phyloP scores from a whole-genome alignment of 2,113 vertebrate species.

The Theristicus caerulescens region DNA sequence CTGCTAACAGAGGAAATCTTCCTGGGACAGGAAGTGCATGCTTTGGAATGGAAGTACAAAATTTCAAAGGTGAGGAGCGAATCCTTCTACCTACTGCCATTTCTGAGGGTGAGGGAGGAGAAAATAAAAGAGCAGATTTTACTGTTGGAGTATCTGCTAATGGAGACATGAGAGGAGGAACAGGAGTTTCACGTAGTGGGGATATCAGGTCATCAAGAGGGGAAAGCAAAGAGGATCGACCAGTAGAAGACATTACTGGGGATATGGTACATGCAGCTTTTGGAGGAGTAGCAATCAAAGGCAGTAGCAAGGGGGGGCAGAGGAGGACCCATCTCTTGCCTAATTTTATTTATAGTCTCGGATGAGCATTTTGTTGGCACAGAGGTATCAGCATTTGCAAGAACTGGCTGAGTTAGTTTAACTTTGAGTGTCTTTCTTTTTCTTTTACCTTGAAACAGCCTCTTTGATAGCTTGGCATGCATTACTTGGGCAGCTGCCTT shows the following conservation, averaged over 20 bases:
- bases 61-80: slow-evolving; percentile 88
- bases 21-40: slow-evolving; percentile 93
- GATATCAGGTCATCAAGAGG: slow-evolving; percentile 71
- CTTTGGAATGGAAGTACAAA: slow-evolving; percentile 94
- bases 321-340: slow-evolving; percentile 87
- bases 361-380: slow-evolving; percentile 43
- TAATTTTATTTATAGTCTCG: slow-evolving; percentile 77
- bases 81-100: slow-evolving; percentile 55
- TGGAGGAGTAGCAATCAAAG: slow-evolving; percentile 84
- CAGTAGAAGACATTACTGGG: slow-evolving; percentile 67
- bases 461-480: neutral
- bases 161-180: slow-evolving; percentile 61
- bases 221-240: slow-evolving; percentile 75
- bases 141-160: slow-evolving; percentile 22
- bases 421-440: neutral
- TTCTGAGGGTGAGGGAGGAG: slow-evolving; percentile 75
- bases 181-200: slow-evolving; percentile 54
- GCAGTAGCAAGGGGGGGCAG: slow-evolving; percentile 86
- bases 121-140: slow-evolving; percentile 63
- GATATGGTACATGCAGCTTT: slow-evolving; percentile 64
- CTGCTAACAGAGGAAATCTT: slow-evolving; percentile 79
- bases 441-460: neutral
- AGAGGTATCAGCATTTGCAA: slow-evolving; percentile 55
- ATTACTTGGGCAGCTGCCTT: neutral
- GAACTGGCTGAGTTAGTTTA: neutral